Evolutionary conservation across 1,140 invertebrate species (phyloP), one percentile per base, ranked within the genome.

Genomic region (Pseudobourletiella spinata): DNA sequence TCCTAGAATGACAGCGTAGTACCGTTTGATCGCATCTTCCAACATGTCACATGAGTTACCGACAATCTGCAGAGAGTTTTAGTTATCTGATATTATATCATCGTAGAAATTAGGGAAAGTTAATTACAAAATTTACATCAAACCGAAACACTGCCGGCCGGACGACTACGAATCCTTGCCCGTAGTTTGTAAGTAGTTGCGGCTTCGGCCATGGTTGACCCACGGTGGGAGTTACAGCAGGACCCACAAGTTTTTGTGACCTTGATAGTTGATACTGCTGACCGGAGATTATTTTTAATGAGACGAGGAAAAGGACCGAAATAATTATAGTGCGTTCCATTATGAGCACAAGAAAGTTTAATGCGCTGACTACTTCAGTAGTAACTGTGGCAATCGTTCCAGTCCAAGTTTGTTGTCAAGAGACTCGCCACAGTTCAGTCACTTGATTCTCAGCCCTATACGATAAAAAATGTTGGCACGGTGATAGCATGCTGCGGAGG

Each of bases 21-120:
- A 84, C 50, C 83, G 73, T 43, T 76, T 71, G 14, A 83, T 67
- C 0, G 82, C 82, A 42, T 79, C 73, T 22, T 77, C 75, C 16
- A 85, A 70, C 43, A 84, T 76, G 64, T 80, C 77, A 73, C 83
- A 84, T 15, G 61, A 72, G n/a, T 75, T 62, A 14, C 63, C 66
- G 56, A 61, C 73, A 63, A 72, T 68, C 79, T 75, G 52, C 62
- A n/a, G n/a, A n/a, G n/a, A n/a, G 28, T 32, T 42, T 60, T 28
- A 44, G 22, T 59, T 32, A 25, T 24, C 50, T 1, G 6, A 63
- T 39, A 26, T 51, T 39, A 50, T 35, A 16, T 39, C 4, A 8
- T 43, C 56, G n/a, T n/a, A n/a, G n/a, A n/a, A n/a, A n/a, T n/a
- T 2, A 28, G 26, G 16, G 29, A 55, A 57, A 28, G n/a, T n/a